Conservation (phyloP, 2,797 vertebrate species). For the Anguilla marmorata region DNA sequence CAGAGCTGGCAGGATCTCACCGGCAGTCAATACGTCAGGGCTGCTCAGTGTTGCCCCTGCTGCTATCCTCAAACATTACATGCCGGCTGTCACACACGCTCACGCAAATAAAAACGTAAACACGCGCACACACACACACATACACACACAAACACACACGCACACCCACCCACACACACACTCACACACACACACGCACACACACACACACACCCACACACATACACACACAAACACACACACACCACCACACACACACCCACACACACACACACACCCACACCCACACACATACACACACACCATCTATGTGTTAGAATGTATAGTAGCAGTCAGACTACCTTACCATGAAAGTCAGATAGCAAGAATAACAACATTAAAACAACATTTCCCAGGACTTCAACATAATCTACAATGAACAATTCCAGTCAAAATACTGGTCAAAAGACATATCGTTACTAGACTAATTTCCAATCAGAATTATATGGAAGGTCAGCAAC, state of each 20-base stretch:
- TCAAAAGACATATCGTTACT: not conserved
- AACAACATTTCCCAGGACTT: not conserved
- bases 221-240: not conserved
- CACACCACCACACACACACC: no score
- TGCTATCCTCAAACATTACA: conserved; percentile 18
- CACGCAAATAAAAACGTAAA: not conserved
- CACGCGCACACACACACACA: not conserved
- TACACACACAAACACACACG: no score
- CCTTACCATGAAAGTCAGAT: not conserved
- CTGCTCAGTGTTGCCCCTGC: conserved; percentile 46
- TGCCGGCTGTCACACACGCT: not conserved
- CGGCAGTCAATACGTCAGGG: conserved; percentile 28
- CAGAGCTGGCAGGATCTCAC: not conserved
- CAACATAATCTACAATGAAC: not conserved
- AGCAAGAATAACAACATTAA: not conserved
- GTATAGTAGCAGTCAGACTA: not conserved
- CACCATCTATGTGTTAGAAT: not conserved
- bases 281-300: not conserved
- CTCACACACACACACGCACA: not conserved
- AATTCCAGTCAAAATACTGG: conserved; percentile 8
- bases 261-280: not conserved
- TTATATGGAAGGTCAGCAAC: not conserved
- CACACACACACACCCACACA: not conserved
- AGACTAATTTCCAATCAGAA: not conserved
- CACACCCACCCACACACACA: not conserved